Evolutionary conservation across 2,113 vertebrate genomes (phyloP).

Genomic region (Promerops cafer): DNA sequence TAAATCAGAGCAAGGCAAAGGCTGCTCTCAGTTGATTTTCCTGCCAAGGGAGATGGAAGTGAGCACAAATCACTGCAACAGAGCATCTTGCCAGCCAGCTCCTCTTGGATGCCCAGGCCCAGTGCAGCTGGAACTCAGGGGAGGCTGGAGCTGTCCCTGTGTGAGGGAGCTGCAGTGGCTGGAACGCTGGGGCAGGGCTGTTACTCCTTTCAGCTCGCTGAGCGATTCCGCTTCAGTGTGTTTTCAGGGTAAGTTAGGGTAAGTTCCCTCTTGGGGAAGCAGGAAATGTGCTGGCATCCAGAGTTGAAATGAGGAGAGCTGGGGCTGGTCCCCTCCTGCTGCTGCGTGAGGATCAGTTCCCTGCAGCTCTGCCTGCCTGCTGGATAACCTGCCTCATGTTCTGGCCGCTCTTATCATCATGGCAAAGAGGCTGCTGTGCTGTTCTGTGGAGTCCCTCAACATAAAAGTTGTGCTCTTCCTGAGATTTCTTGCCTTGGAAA

Average conservation of each 20-base stretch:
- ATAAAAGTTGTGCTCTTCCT: background rate
- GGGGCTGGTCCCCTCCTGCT: background rate
- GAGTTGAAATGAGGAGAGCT: constrained; percentile 1
- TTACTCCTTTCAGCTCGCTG: background rate
- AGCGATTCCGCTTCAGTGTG: background rate
- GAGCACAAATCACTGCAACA: background rate
- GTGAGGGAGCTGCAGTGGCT: background rate
- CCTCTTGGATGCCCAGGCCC: background rate
- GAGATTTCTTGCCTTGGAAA: background rate
- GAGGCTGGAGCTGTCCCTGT: background rate
- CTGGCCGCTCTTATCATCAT: background rate
- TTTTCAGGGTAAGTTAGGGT: constrained; percentile 35
- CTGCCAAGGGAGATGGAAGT: background rate
- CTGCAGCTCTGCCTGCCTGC: background rate
- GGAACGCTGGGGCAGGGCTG: background rate
- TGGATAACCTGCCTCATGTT: background rate
- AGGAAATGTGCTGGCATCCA: background rate
- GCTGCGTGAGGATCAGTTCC: background rate
- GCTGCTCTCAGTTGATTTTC: background rate
- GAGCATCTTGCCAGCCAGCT: background rate
- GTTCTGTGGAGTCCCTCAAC: background rate
- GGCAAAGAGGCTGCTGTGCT: background rate
- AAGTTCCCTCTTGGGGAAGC: constrained; percentile 28
- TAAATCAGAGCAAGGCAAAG: background rate
- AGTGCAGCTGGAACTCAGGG: background rate